Evolutionary conservation across 2,113 vertebrate genomes (phyloP), one percentile per base, ranked within the genome.

Genomic region (Pagrus major): DNA sequence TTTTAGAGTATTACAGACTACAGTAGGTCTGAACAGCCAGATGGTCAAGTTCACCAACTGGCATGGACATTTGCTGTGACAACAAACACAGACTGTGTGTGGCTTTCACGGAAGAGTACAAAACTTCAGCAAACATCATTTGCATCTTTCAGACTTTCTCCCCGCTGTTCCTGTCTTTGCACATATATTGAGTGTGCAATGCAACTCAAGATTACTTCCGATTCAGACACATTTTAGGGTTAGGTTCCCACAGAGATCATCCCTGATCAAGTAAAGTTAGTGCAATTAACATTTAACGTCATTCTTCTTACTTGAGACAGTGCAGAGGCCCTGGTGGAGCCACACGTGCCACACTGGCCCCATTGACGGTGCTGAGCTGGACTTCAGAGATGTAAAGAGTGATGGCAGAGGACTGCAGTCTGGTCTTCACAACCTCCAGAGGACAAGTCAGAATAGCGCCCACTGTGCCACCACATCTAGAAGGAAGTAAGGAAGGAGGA

Each of bases 391-490:
- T 93, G 71, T 98, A 99, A 1, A 99, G 90, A 0, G 96, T 97
- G 88, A 99, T 93, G 41, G 97, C 96, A 4, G 98, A 99, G 5
- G 98, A 99, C 93, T 99, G 98, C 80, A 99, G 86, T 20, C 98
- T 96, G 29, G 98, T 99, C 91, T 99, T 99, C 65, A 99, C 97
- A 92, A 99, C 98, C 94, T 99, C 98, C 88, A 99, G 94, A 16
- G 98, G 98, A 95, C 98, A 99, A 85, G 98, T 99, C 92, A 99
- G 91, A 92, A 99, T 98, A 78, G 98, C 98, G 71, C 98, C 98
- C 84, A 99, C 98, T 58, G 98, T 99, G 81, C 98, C 98, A 71
- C 98, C 98, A 90, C 98, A 99, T 92, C 98, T 99, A 86, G 14
- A 90, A 75, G 31, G 70, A 31, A 37, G 35, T 16, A 37, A 12